These are phyloP conservation scores for Papilio gigon DNA, from an alignment of 2,888 invertebrate genomes.

Conservation along the genomic window DNA sequence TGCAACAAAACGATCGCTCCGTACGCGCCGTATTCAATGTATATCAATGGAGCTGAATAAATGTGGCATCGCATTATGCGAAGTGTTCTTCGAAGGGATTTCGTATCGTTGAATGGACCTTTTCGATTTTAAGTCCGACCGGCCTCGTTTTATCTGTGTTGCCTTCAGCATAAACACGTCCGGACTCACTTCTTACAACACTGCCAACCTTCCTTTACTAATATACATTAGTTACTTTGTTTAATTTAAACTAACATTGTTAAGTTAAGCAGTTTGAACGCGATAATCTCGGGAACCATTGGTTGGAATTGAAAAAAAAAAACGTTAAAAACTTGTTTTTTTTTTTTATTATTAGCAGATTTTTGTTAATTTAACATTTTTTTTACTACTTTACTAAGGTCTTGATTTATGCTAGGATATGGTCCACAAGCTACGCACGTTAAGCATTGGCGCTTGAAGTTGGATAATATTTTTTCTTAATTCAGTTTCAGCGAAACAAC, in stretches of 20 bases:
- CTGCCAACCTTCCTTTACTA: conserved; percentile 5
- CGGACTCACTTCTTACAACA: neutral
- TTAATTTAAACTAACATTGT: too few species aligned
- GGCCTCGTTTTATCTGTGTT: conserved; percentile 31
- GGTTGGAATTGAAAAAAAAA: neutral
- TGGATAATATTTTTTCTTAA: too few species aligned
- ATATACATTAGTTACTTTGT: neutral
- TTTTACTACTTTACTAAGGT: too few species aligned
- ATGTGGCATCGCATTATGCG: conserved; percentile 67
- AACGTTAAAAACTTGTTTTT: neutral
- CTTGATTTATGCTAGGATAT: too few species aligned
- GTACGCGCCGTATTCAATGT: conserved; percentile 48
- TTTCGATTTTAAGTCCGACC: conserved; percentile 47
- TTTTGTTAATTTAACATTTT: neutral
- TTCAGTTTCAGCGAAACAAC: too few species aligned
- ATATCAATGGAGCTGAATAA: conserved; percentile 67
- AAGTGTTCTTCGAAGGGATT: conserved; percentile 65
- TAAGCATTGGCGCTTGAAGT: too few species aligned
- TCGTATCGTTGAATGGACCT: conserved; percentile 62
- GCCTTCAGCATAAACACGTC: conserved; percentile 19
- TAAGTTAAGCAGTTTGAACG: too few species aligned
- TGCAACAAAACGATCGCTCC: conserved; percentile 23
- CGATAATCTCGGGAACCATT: too few species aligned
- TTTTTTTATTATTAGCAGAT: neutral
- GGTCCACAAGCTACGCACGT: too few species aligned